Evolutionary conservation across 2,888 invertebrate genomes (phyloP), one percentile per base, ranked within the genome.

Genomic region (Conchocele bisecta): DNA sequence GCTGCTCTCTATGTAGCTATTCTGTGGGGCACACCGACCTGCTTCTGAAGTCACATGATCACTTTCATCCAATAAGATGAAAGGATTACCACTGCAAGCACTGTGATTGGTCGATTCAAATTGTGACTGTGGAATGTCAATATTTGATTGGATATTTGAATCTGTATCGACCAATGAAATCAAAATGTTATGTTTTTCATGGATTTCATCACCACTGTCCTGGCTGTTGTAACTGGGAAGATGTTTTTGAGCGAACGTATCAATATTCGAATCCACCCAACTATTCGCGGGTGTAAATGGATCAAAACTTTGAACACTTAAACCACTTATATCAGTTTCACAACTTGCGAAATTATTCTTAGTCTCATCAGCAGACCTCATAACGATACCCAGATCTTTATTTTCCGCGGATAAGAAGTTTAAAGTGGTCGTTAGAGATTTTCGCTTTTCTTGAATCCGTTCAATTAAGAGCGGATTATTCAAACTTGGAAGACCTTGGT

Each of bases 271-370:
- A 17, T 26, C 13, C 15, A 4, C 13, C 4, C 17, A 26, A 74
- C 90, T 90, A 74, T 91, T 91, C 74, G 90, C 89, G 4, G 91
- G 91, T 0, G 91, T 91, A 68, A 87, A 91, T 1, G 91, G 90
- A 51, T 48, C 61, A 15, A 41, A 39, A 20, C 48, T 31, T n/a
- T n/a, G n/a, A n/a, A n/a, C n/a, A n/a, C n/a, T n/a, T n/a, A n/a
- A n/a, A n/a, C n/a, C n/a, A n/a, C n/a, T n/a, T n/a, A n/a, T n/a
- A 48, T 48, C 48, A 24, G 3, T 26, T 3, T 48, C 48, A 48
- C 26, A 48, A 26, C 31, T 48, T 6, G 48, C 28, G 15, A 29
- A 48, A 20, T 48, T 48, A 42, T 1, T n/a, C 5, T 39, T 39
- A 9, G 22, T 28, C 37, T 54, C 42, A 15, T 28, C 26, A 15